A percentile compares a stretch with the other conserved stretches of the same genome.
Evolutionary conservation across 1,140 invertebrate species (phyloP).

Genomic region (Zaprionus taronus): DNA sequence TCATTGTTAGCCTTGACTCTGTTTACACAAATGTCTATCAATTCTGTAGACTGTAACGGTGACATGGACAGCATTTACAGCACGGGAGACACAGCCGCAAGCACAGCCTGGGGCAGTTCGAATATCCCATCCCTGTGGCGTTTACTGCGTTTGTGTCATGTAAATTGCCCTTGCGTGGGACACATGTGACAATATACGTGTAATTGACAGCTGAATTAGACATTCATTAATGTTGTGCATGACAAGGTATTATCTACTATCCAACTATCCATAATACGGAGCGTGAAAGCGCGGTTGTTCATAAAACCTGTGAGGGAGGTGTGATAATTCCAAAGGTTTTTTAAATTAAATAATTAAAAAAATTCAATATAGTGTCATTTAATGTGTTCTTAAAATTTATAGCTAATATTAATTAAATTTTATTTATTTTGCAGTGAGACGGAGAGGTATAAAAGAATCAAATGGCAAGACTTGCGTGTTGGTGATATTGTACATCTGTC

Average conservation of each 20-base stretch:
- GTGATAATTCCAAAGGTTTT: constrained; percentile 6
- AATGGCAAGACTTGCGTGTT: constrained; percentile 96
- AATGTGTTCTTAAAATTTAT: too few species aligned
- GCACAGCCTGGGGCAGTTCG: background rate
- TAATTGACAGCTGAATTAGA: constrained; percentile 35
- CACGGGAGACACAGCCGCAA: background rate
- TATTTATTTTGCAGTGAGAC: constrained; percentile 87
- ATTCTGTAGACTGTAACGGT: constrained; percentile 1
- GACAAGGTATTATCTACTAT: constrained; percentile 6
- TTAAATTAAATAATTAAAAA: background rate
- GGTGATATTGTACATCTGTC: constrained; percentile 98
- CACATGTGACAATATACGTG: constrained; percentile 16
- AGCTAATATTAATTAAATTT: background rate
- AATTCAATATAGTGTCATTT: too few species aligned
- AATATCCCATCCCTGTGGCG: background rate
- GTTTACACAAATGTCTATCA: constrained; percentile 24
- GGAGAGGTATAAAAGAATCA: constrained; percentile 92
- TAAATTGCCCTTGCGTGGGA: constrained; percentile 22
- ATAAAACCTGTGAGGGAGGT: background rate
- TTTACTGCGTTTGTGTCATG: constrained; percentile 5
- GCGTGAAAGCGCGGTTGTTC: background rate
- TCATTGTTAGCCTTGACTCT: constrained; percentile 43
- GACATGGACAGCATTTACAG: background rate
- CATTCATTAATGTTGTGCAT: constrained; percentile 31
- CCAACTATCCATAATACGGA: constrained; percentile 2